Conservation (phyloP, 1,140 invertebrate species). For the Aphidius gifuensis region DNA sequence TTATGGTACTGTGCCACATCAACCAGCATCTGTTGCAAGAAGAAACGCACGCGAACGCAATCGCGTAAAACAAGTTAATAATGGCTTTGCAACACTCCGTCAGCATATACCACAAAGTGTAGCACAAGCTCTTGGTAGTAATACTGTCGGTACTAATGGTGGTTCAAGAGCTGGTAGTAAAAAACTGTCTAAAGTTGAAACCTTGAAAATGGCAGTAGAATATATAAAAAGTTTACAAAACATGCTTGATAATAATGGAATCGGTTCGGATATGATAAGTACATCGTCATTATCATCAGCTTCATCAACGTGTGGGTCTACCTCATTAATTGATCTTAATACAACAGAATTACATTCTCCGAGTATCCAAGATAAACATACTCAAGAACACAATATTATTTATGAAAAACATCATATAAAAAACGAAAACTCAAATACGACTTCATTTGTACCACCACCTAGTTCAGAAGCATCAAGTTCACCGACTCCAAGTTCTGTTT, state of each 20-base stretch:
- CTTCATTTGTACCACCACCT: slow-evolving; percentile 54
- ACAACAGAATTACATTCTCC: slow-evolving; percentile 20
- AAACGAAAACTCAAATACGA: slow-evolving; percentile 39
- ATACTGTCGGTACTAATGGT: slow-evolving; percentile 53
- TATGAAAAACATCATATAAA: slow-evolving; percentile 21
- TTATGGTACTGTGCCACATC: slow-evolving; percentile 52
- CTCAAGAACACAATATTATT: slow-evolving; percentile 7
- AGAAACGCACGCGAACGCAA: slow-evolving; percentile 91
- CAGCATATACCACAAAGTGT: slow-evolving; percentile 82
- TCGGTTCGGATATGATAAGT: slow-evolving; percentile 36
- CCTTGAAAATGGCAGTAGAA: slow-evolving; percentile 86
- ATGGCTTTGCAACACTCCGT: slow-evolving; percentile 83
- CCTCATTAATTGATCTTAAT: slow-evolving; percentile 29
- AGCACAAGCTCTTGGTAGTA: slow-evolving; percentile 62
- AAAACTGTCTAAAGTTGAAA: slow-evolving; percentile 94
- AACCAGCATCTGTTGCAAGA: slow-evolving; percentile 81
- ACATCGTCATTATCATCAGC: slow-evolving; percentile 27
- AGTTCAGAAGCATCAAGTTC: slow-evolving; percentile 73
- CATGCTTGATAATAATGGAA: slow-evolving; percentile 69
- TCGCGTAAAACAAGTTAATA: slow-evolving; percentile 92
- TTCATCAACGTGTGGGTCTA: slow-evolving; percentile 31
- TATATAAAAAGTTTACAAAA: slow-evolving; percentile 88
- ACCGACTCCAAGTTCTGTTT: slow-evolving; percentile 76
- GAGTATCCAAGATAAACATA: slow-evolving; percentile 27
- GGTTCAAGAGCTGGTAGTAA: slow-evolving; percentile 67